Conservation (phyloP, 1,140 invertebrate genomes). For the Macrobrachium rosenbergii region DNA sequence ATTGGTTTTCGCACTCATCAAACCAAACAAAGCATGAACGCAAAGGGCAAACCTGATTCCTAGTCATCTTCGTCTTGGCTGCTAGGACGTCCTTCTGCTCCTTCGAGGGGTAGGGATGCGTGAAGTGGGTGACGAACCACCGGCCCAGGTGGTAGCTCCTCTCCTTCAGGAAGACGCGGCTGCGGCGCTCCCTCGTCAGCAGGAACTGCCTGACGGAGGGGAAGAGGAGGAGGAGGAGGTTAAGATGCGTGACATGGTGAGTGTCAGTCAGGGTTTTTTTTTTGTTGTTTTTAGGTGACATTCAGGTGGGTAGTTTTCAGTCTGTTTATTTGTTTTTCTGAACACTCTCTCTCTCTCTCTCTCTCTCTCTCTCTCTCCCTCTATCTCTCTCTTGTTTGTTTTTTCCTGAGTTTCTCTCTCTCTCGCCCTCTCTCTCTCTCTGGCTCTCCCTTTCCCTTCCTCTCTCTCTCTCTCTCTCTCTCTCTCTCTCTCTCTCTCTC, state of each 20-base stretch:
- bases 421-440: not conserved
- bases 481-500: too few species aligned
- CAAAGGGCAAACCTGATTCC: constrained; percentile 57
- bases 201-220: constrained; percentile 60
- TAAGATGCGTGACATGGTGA: not conserved
- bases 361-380: constrained; percentile 17
- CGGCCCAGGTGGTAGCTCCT: constrained; percentile 60
- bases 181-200: constrained; percentile 59
- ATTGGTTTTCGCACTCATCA: not conserved
- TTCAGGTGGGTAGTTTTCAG: not conserved
- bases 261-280: not conserved
- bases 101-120: constrained; percentile 65
- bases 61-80: constrained; percentile 57
- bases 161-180: constrained; percentile 62
- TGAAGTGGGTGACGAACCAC: constrained; percentile 66
- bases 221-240: not conserved
- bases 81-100: constrained; percentile 64
- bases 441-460: not conserved
- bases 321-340: not conserved
- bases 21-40: too few species aligned
- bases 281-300: too few species aligned
- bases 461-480: too few species aligned
- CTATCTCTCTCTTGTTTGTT: not conserved
- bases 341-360: constrained; percentile 1
- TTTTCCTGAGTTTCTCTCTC: not conserved